Evolutionary conservation across 2,888 invertebrate species (phyloP).

Genomic region (Encarsia formosa): DNA sequence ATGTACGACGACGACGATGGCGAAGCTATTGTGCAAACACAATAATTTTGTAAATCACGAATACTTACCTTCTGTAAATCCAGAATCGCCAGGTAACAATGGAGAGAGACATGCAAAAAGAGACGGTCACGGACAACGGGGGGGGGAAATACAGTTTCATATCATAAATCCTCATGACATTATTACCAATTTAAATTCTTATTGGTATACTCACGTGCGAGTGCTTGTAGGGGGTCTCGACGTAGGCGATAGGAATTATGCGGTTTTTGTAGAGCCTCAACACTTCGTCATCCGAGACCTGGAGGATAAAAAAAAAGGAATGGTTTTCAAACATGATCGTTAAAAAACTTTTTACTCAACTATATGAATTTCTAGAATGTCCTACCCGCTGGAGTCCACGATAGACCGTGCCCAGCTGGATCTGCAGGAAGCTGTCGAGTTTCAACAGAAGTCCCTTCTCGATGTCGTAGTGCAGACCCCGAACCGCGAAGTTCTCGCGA

Average conservation of each 20-base stretch:
- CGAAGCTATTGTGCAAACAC: too few species aligned
- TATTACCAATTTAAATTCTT: too few species aligned
- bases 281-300: conserved; percentile 80
- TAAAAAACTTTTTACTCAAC: too few species aligned
- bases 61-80: conserved; percentile 24
- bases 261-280: conserved; percentile 78
- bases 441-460: conserved; percentile 90
- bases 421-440: conserved; percentile 93
- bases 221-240: conserved; percentile 72
- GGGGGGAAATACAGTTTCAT: background rate
- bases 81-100: conserved; percentile 11
- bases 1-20: too few species aligned
- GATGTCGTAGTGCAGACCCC: conserved; percentile 97
- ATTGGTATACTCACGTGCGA: conserved; percentile 61
- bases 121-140: conserved; percentile 15
- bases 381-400: conserved; percentile 80
- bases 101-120: conserved; percentile 22
- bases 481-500: conserved; percentile 88
- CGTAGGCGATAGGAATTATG: conserved; percentile 81
- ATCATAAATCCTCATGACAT: too few species aligned
- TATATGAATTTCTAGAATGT: too few species aligned
- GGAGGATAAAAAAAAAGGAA: too few species aligned
- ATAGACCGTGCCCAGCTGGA: conserved; percentile 92
- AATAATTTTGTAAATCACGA: too few species aligned
- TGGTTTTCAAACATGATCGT: too few species aligned